phyloP scores from a whole-genome alignment of 2,113 vertebrate genomes.

The Halcyon senegalensis region DNA sequence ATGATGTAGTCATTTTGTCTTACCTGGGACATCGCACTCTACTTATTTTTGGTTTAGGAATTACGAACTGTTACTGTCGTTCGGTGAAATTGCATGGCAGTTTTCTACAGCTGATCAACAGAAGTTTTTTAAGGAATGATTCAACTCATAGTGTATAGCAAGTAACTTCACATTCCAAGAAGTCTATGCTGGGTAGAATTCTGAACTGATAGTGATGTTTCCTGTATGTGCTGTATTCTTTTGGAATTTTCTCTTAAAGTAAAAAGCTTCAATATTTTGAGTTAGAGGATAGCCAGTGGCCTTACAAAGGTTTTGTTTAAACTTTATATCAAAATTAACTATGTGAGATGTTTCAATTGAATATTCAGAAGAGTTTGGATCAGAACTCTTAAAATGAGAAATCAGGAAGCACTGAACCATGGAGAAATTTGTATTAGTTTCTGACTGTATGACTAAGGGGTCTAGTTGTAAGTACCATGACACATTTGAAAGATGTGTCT shows the following conservation, averaged over 20 bases:
- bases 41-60: background rate
- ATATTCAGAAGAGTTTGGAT: background rate
- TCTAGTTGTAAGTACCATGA: background rate
- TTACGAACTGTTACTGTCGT: background rate
- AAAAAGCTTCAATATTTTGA: background rate
- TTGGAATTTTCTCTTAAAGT: background rate
- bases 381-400: background rate
- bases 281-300: background rate
- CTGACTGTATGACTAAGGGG: background rate
- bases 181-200: background rate
- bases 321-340: background rate
- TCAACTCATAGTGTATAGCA: background rate
- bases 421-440: background rate
- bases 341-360: background rate
- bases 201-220: background rate
- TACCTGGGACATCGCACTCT: background rate
- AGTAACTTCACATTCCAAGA: background rate
- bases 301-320: background rate
- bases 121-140: background rate
- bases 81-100: background rate
- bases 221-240: background rate
- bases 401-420: background rate
- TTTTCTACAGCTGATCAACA: background rate
- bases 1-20: background rate
- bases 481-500: background rate